Base-by-base conservation (phyloP, 2,888 invertebrate species). In the Rutpela maculata region DNA sequence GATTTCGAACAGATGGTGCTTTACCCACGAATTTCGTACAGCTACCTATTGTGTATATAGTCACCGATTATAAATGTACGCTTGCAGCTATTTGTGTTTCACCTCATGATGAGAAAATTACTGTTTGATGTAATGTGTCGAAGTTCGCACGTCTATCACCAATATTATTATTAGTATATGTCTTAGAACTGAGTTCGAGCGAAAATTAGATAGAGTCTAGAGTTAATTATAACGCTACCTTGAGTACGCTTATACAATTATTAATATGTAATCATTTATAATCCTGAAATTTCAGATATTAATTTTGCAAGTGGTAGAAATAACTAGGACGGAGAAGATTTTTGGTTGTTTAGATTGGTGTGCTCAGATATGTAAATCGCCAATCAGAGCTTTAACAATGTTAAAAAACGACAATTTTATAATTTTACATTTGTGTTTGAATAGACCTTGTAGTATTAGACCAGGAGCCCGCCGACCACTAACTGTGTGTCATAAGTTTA, bases 1-100 rank as follows among this genome's bases (percentile, higher is more conserved):
- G 75, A 75, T 75, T 75, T 59, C 17, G 55, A 65, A 55, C 75
- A 75, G 75, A 55, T 75, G 75, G 69, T 38, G 19, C n/a, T 26
- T 70, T 75, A 35, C 75, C 63, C 69, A 75, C 55, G 75, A 70
- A 70, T 70, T 17, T 50, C 57, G 35, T 35, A 63, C 38, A 18
- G 35, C 63, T 35, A 63, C 63, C 63, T 63, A 63, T 63, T 63
- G 63, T 63, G 63, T 63, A 31, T 31, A 35, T 63, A 35, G 63
- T 63, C 66, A 17, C 35, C 63, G 66, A 57, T 73, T 73, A 57
- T 63, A 57, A 65, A 57, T 66, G 66, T 35, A 35, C 17, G 73
- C 73, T 55, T 57, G 17, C 50, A 73, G 73, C 73, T 73, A 73
- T 73, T 73, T 73, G 66, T 65, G 56, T 73, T 65, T 65, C 65